phyloP scores from a whole-genome alignment of 1,140 invertebrate genomes.

The Acromyrmex charruanus region DNA sequence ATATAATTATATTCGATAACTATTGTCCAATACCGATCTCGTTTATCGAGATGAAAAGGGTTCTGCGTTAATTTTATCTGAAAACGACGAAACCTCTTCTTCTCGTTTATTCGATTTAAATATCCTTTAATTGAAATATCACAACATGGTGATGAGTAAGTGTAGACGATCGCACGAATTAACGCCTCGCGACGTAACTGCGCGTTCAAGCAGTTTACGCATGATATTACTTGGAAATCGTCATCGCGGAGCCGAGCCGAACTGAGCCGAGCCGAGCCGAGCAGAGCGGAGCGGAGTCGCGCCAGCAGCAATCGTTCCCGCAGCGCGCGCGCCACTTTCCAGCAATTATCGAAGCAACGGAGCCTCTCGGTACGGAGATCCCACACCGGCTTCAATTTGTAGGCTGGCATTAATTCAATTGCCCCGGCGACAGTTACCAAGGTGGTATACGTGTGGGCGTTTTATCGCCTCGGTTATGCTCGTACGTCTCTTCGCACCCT shows the following conservation, averaged over 20 bases:
- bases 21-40: not conserved
- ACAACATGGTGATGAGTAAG: not conserved
- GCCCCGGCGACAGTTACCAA: constrained; percentile 78
- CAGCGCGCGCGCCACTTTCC: constrained; percentile 78
- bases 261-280: not conserved
- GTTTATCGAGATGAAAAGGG: not conserved
- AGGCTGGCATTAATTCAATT: constrained; percentile 85
- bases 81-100: not conserved
- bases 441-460: constrained; percentile 76
- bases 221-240: constrained; percentile 15
- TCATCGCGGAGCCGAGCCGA: not conserved
- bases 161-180: not conserved
- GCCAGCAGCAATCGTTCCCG: constrained; percentile 52
- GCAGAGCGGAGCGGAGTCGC: constrained; percentile 4
- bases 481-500: constrained; percentile 60
- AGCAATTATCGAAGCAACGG: constrained; percentile 82
- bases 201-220: not conserved
- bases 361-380: constrained; percentile 76
- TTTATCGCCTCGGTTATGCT: constrained; percentile 76
- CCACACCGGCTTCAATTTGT: constrained; percentile 83
- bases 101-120: not conserved
- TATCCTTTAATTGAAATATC: not conserved
- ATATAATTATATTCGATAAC: not conserved
- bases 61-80: not conserved
- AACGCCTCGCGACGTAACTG: not conserved